Conservation (phyloP, 2,888 invertebrate genomes). For the Synergus gifuensis region DNA sequence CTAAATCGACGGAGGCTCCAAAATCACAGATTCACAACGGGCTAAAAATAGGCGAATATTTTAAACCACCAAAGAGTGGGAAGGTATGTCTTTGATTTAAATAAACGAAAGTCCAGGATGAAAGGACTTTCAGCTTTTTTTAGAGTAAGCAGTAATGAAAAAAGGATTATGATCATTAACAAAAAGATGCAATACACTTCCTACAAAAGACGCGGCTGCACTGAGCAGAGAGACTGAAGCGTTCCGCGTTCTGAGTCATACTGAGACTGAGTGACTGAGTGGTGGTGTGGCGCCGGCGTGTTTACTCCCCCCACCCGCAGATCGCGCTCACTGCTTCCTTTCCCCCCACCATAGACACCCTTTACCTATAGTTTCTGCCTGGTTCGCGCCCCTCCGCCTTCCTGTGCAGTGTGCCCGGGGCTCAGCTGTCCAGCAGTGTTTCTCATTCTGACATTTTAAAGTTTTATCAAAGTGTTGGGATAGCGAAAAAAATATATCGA, state of each 20-base stretch:
- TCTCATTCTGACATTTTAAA: background rate
- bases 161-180: background rate
- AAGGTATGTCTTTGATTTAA: background rate
- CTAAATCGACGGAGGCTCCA: background rate
- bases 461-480: too few relatives aligned
- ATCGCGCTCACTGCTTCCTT: conserved; percentile 26
- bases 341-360: background rate
- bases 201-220: background rate
- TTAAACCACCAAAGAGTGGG: background rate
- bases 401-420: conserved; percentile 12
- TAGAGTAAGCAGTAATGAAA: background rate
- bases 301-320: conserved; percentile 37
- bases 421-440: conserved; percentile 38
- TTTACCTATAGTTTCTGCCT: conserved; percentile 22
- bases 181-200: background rate
- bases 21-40: conserved; percentile 26
- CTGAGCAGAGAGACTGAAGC: too few relatives aligned
- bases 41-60: background rate
- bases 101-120: background rate
- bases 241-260: too few relatives aligned
- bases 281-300: conserved; percentile 32
- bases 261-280: background rate
- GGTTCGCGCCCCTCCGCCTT: conserved; percentile 6
- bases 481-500: too few relatives aligned
- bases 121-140: background rate